Conservation (phyloP, 2,888 invertebrate species). For the Meliscaeva auricollis region DNA sequence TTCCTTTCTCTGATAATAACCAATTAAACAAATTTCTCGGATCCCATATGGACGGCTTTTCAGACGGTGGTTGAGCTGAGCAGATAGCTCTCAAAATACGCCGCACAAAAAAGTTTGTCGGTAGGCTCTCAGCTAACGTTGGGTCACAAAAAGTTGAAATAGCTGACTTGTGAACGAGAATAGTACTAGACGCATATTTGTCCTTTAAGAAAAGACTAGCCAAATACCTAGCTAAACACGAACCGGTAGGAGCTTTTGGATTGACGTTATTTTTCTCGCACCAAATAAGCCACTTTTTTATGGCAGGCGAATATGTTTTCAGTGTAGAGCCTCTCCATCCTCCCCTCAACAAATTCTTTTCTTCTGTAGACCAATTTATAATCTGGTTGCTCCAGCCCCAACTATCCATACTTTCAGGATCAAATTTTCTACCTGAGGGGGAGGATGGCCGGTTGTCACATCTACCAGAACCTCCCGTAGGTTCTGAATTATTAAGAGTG, state of each 20-base stretch:
- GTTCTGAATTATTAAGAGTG: constrained; percentile 14
- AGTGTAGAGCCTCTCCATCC: no score
- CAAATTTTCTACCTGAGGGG: no score
- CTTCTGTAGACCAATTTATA: no score
- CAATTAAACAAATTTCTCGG: constrained; percentile 34
- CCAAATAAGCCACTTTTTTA: no score
- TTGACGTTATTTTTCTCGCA: constrained; percentile 2
- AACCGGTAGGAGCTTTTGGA: constrained; percentile 2
- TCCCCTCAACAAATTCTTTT: no score
- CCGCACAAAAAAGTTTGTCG: constrained; percentile 3
- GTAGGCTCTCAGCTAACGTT: not conserved
- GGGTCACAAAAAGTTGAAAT: constrained; percentile 39
- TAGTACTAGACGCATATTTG: constrained; percentile 27
- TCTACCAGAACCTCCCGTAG: constrained; percentile 10
- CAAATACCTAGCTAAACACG: constrained; percentile 27
- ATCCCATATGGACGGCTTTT: constrained; percentile 26
- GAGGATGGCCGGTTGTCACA: no score
- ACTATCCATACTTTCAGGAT: no score
- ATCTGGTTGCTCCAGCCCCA: no score
- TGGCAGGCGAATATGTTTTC: no score
- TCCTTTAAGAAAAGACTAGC: constrained; percentile 23
- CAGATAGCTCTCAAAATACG: not conserved
- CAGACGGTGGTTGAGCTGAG: no score
- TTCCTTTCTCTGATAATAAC: not conserved
- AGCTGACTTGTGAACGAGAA: constrained; percentile 47